These are phyloP conservation scores for Chromis chromis DNA, from an alignment of 2,797 vertebrate species.

Conservation along the genomic window DNA sequence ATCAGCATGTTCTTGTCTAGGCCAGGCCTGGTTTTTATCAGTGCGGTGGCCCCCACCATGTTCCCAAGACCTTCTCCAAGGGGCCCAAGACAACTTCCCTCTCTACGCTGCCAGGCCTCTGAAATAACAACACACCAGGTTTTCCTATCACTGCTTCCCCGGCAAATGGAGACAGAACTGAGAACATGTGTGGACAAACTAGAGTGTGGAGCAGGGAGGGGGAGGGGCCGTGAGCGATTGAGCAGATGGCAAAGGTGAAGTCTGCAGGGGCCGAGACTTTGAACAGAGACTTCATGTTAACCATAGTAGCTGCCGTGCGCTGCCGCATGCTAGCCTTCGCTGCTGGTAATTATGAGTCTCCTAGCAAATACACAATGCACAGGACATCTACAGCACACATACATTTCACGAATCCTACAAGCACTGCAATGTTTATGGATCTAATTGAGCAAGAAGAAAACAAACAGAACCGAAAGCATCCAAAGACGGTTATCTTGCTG, in stretches of 20 bases:
- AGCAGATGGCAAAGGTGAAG: constrained; percentile 77
- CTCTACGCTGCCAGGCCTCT: constrained; percentile 70
- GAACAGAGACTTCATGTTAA: constrained; percentile 49
- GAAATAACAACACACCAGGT: constrained; percentile 80
- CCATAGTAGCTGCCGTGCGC: constrained; percentile 30
- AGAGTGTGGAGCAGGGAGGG: constrained; percentile 9
- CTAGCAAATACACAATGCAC: constrained; percentile 9
- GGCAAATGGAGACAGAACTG: constrained; percentile 74
- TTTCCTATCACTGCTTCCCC: constrained; percentile 72
- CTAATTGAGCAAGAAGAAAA: constrained; percentile 3
- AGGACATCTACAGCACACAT: constrained; percentile 10
- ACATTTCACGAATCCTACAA: background rate
- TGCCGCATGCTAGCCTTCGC: constrained; percentile 12
- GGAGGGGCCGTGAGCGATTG: constrained; percentile 27
- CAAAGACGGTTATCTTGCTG: constrained; percentile 6
- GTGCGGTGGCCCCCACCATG: constrained; percentile 53
- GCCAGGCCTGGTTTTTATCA: constrained; percentile 76
- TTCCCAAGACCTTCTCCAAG: constrained; percentile 63
- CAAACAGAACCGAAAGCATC: background rate
- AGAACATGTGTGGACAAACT: constrained; percentile 79
- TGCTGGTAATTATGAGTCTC: constrained; percentile 22
- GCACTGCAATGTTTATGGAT: constrained; percentile 9
- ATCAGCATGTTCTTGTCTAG: constrained; percentile 60
- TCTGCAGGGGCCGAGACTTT: constrained; percentile 37
- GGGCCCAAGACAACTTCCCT: constrained; percentile 77